These are phyloP conservation scores for Antennarius maculatus DNA, from an alignment of 2,797 vertebrate species.

Conservation along the genomic window DNA sequence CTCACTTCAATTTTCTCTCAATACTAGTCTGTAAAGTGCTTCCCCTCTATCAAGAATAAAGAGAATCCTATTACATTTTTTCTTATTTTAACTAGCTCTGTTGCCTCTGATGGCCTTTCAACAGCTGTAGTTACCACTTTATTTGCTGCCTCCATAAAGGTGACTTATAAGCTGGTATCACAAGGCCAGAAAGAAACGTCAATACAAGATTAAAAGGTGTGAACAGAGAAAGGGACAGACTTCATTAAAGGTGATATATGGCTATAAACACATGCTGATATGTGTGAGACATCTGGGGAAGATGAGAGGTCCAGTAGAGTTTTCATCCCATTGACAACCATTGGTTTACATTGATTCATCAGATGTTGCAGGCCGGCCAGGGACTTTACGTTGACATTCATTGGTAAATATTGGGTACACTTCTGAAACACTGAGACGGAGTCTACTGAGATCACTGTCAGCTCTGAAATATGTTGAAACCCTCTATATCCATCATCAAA, in stretches of 20 bases:
- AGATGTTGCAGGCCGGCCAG: slow-evolving; percentile 22
- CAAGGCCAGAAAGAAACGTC: slow-evolving; percentile 70
- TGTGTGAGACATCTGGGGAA: slow-evolving; percentile 59
- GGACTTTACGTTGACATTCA: slow-evolving; percentile 33
- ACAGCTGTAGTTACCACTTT: slow-evolving; percentile 73
- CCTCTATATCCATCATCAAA: background rate
- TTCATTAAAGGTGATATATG: slow-evolving; percentile 80
- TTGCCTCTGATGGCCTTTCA: slow-evolving; percentile 69
- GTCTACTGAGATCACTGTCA: background rate
- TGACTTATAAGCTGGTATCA: slow-evolving; percentile 82
- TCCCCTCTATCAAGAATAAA: slow-evolving; percentile 60
- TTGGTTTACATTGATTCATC: slow-evolving; percentile 66
- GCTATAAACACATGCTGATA: slow-evolving; percentile 73
- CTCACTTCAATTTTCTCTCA: slow-evolving; percentile 61
- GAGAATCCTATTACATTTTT: slow-evolving; percentile 72
- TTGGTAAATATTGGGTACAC: slow-evolving; percentile 19
- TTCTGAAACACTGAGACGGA: background rate
- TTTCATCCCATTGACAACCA: slow-evolving; percentile 70
- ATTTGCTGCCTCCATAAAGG: slow-evolving; percentile 79
- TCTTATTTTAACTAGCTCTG: slow-evolving; percentile 73
- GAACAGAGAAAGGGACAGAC: slow-evolving; percentile 72
- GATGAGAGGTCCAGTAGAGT: slow-evolving; percentile 65
- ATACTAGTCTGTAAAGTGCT: slow-evolving; percentile 63
- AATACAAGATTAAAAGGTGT: slow-evolving; percentile 82
- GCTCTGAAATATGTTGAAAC: background rate